Conservation (phyloP, 2,113 vertebrate genomes). For the Actenoides hombroni region DNA sequence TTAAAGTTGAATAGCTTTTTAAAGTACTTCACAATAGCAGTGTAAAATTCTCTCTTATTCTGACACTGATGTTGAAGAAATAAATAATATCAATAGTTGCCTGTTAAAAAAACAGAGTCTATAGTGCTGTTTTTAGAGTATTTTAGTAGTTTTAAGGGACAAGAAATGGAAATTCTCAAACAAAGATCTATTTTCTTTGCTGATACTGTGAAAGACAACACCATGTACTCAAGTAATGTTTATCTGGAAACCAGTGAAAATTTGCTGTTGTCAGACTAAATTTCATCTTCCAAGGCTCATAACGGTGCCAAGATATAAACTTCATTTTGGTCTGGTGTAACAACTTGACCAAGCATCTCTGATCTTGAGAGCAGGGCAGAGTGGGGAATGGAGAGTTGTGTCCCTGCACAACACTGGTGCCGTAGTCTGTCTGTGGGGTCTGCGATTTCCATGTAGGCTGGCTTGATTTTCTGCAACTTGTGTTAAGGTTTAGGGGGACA, state of each 20-base stretch:
- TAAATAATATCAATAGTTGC: background rate
- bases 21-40: background rate
- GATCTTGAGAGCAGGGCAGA: background rate
- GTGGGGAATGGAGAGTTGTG: background rate
- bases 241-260: background rate
- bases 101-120: background rate
- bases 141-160: background rate
- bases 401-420: rapidly evolving
- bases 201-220: background rate
- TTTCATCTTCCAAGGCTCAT: background rate
- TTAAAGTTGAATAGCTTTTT: background rate
- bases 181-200: background rate
- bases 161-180: background rate
- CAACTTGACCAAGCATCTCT: rapidly evolving
- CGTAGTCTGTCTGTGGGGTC: rapidly evolving
- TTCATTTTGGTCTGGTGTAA: background rate
- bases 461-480: background rate
- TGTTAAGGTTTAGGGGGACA: too few relatives aligned
- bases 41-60: background rate
- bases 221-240: background rate
- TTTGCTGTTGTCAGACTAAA: background rate
- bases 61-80: background rate
- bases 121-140: background rate
- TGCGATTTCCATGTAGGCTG: rapidly evolving
- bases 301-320: background rate